These are phyloP conservation scores for Anthopleura xanthogrammica DNA, from an alignment of 92 coral and sea anemone species.

Conservation along the genomic window DNA sequence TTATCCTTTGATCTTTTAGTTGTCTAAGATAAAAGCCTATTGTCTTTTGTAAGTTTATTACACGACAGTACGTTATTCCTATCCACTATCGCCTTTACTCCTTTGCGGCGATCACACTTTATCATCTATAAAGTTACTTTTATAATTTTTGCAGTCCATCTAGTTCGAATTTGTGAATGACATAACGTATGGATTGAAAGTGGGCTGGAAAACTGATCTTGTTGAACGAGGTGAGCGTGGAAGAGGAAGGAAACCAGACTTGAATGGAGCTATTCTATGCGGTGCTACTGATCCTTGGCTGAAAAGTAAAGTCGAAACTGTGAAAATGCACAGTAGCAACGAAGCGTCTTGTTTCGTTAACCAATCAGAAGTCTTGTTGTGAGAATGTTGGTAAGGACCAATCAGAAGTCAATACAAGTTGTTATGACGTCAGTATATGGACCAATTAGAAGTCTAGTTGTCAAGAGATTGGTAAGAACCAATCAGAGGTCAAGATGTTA, in stretches of 20 bases:
- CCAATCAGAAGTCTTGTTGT: not conserved
- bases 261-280: constrained; percentile 11
- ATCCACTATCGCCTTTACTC: no score
- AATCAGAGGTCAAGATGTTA: not conserved
- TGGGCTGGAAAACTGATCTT: not conserved
- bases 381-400: not conserved
- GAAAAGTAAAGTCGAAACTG: constrained; percentile 38
- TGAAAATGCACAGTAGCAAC: constrained; percentile 9
- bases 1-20: no score
- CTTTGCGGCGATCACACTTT: not conserved
- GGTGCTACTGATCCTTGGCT: constrained; percentile 38
- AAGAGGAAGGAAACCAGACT: not conserved
- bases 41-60: no score
- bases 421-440: not conserved
- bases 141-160: not conserved
- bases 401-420: not conserved
- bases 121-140: not conserved
- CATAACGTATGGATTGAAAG: not conserved
- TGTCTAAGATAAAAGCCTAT: no score
- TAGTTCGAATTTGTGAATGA: not conserved
- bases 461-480: not conserved
- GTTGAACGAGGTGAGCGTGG: not conserved
- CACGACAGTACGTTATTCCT: no score
- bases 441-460: not conserved
- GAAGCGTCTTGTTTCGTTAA: not conserved